phyloP scores from a whole-genome alignment of 2,888 invertebrate genomes.

The Odontomyia ornata region DNA sequence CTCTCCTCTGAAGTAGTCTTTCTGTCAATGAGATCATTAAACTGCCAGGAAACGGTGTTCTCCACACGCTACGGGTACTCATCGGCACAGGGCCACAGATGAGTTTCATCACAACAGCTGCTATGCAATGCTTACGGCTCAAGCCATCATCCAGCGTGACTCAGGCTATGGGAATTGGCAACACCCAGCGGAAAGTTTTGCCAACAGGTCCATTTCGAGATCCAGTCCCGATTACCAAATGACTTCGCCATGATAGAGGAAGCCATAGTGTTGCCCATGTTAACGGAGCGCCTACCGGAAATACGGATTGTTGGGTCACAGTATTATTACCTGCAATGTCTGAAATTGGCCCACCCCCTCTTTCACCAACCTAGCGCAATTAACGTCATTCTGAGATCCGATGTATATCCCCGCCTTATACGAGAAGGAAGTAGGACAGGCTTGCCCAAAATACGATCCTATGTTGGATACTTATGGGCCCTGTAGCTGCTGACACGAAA shows the following conservation, averaged over 20 bases:
- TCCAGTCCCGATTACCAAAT: neutral
- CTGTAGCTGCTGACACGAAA: neutral
- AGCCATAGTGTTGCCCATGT: neutral
- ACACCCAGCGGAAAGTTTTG: no score
- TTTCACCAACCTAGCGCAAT: no score
- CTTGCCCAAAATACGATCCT: neutral
- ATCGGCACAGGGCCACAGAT: constrained; percentile 3
- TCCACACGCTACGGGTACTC: neutral
- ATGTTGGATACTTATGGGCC: neutral
- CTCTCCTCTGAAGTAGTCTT: no score
- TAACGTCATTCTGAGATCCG: no score
- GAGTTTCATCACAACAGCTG: neutral
- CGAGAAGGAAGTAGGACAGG: neutral
- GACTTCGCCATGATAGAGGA: neutral
- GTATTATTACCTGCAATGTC: no score
- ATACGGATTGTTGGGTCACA: no score
- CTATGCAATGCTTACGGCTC: neutral
- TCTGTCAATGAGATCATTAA: no score
- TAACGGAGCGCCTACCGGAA: neutral
- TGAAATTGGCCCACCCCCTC: no score
- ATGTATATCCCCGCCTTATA: no score
- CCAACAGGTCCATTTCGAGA: neutral
- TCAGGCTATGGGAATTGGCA: neutral
- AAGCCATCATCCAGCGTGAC: neutral
- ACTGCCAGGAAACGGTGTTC: neutral